Conservation (phyloP, 2,797 vertebrate genomes). For the Leptodon cayanensis region DNA sequence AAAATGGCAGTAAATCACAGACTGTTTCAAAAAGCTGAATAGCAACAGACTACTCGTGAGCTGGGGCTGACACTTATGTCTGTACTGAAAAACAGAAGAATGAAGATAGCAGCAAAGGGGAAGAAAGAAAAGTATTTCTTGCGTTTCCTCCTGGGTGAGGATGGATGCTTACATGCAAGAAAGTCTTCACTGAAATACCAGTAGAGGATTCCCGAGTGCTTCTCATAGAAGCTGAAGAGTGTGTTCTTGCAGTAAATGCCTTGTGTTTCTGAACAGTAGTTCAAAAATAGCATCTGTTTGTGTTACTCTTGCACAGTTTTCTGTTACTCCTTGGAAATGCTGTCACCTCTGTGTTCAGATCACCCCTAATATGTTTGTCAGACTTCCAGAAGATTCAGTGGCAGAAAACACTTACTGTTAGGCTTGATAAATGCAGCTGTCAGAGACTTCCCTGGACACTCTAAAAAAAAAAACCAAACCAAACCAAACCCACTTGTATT, state of each 20-base stretch:
- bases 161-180: not conserved
- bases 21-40: not conserved
- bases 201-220: not conserved
- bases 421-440: not conserved
- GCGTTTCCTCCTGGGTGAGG: not conserved
- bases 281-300: not conserved
- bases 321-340: not conserved
- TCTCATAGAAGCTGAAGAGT: constrained; percentile 15
- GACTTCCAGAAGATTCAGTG: not conserved
- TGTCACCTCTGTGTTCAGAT: not conserved
- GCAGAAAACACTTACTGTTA: not conserved
- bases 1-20: not conserved
- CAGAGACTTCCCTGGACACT: not conserved
- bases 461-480: not conserved
- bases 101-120: not conserved
- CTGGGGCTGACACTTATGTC: not conserved
- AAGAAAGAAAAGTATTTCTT: not conserved
- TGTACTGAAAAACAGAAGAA: not conserved
- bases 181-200: not conserved
- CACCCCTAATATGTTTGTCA: not conserved
- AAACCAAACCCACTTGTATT: not conserved
- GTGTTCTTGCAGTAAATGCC: not conserved
- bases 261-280: not conserved
- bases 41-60: not conserved
- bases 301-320: not conserved